These are phyloP conservation scores for Pteromalus puparum DNA, from an alignment of 1,140 invertebrate species.

Conservation along the genomic window DNA sequence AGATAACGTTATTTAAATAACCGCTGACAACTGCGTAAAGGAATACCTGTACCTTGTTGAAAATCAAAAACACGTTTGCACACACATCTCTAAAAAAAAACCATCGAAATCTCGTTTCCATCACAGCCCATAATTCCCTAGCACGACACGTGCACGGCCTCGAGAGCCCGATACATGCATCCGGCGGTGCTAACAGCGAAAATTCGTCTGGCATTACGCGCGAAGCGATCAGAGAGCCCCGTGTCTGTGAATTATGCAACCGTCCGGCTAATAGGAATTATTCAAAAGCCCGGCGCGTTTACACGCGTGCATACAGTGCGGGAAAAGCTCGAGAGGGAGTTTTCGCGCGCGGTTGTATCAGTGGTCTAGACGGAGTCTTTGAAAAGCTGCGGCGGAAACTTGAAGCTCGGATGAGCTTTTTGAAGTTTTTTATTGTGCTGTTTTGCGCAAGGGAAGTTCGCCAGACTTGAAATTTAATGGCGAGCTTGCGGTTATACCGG, in stretches of 20 bases:
- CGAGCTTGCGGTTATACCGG: background rate
- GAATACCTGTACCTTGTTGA: too few relatives aligned
- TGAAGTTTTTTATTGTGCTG: background rate
- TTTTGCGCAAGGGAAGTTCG: background rate
- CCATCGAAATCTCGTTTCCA: too few relatives aligned
- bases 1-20: too few relatives aligned
- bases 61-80: too few relatives aligned
- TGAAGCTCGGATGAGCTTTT: background rate
- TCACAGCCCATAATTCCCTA: too few relatives aligned
- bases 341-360: background rate
- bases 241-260: constrained; percentile 14
- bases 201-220: background rate
- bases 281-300: constrained; percentile 6
- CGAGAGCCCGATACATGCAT: too few relatives aligned
- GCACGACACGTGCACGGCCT: too few relatives aligned
- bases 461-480: background rate
- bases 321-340: background rate
- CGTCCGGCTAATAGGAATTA: constrained; percentile 24
- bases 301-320: background rate
- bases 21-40: too few relatives aligned
- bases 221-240: background rate
- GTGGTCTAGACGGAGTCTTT: background rate
- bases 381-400: background rate
- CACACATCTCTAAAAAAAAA: too few relatives aligned
- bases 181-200: background rate